These are phyloP conservation scores for Pyrrhia umbra DNA, from an alignment of 2,888 invertebrate genomes.

Conservation along the genomic window DNA sequence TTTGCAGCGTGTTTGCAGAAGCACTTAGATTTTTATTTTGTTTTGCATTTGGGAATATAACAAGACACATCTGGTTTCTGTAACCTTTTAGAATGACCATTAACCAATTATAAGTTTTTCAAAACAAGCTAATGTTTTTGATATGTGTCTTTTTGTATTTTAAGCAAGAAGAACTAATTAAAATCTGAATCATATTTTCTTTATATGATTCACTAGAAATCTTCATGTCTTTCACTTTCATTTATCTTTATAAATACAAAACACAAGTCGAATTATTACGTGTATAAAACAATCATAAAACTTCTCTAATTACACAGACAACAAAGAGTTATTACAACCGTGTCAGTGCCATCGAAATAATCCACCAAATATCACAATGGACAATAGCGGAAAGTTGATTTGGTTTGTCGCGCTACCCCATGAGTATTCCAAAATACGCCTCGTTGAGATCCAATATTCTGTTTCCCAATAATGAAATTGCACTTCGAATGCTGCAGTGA, in stretches of 20 bases:
- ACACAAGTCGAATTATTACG: neutral
- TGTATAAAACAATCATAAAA: conserved; percentile 11
- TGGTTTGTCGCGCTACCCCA: conserved; percentile 77
- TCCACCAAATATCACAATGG: conserved; percentile 46
- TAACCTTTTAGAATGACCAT: neutral
- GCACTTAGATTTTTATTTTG: conserved; percentile 16
- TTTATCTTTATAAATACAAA: neutral
- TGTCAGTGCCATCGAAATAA: conserved; percentile 33
- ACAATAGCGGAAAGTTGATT: conserved; percentile 78
- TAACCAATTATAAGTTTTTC: neutral
- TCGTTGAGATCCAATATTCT: conserved; percentile 82
- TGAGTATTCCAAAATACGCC: conserved; percentile 78
- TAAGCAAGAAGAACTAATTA: neutral
- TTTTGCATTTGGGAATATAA: conserved; percentile 1
- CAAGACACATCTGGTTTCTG: neutral
- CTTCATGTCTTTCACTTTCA: neutral
- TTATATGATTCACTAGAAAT: neutral
- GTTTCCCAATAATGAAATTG: conserved; percentile 85
- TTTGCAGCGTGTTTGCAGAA: conserved; percentile 41
- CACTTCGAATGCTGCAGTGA: conserved; percentile 84
- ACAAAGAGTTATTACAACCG: conserved; percentile 16
- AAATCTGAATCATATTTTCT: too few species aligned
- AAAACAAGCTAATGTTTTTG: neutral
- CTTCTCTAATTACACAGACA: conserved; percentile 18
- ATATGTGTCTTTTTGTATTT: too few species aligned